Evolutionary conservation across 2,888 invertebrate genomes (phyloP), one percentile per base, ranked within the genome.

Genomic region (Osmoderma eremita): DNA sequence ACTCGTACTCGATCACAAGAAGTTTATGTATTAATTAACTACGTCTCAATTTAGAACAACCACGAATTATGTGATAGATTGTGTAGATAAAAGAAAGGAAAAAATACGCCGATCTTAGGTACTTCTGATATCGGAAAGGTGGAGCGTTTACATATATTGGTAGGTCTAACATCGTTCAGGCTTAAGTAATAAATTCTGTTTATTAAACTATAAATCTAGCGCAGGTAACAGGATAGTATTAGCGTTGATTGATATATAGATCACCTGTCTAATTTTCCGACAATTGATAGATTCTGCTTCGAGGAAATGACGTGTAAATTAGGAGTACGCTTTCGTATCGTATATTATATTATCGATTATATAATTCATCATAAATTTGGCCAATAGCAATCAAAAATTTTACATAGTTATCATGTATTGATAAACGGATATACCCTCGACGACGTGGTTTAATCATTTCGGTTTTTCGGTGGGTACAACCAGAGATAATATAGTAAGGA

Each of bases 201-300:
- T 61, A 61, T 45, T 61, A 61, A 61, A 61, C 58, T 61, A 61
- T 61, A 61, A 61, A 61, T 61, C 45, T 45, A 45, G 17, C 45
- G 30, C 58, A 61, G 58, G 58, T 61, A 61, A 61, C 45, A 45
- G 42, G 18, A 45, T 24, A 45, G 18, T 17, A 61, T 45, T 61
- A 61, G 17, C 30, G 41, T 45, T 49, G 61, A 61, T 66, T 66
- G 65, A 66, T 66, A 66, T 67, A 67, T 67, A 54, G 63, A 67
- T 67, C 67, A 67, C 67, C 63, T 67, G 67, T 67, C 63, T 51
- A 53, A 48, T 67, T 54, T 63, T 67, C 45, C 42, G 39, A 63
- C 39, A 63, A 56, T 54, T 67, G 54, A 67, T 67, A 48, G 56
- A 67, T 63, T 56, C 56, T 12, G 17, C 38, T 10, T 30, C 17